A percentile compares a stretch with the other conserved stretches of the same genome.
Evolutionary conservation across 2,113 vertebrate species (phyloP).

Genomic region (Platycercus adscitus): DNA sequence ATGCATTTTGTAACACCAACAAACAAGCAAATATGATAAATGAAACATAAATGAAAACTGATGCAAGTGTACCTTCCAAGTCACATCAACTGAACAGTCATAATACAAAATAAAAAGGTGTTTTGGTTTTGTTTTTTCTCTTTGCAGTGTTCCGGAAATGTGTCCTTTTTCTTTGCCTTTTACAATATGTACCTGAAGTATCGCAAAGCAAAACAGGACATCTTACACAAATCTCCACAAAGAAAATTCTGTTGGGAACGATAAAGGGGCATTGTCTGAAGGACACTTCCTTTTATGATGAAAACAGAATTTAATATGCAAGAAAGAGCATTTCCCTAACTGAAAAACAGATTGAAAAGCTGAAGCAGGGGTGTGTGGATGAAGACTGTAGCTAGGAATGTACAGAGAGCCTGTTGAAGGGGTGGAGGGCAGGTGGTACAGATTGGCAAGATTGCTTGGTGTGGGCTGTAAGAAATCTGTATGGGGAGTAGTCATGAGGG

Average conservation of each 20-base stretch:
- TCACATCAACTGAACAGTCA: neutral
- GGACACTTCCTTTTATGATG: slow-evolving; percentile 7
- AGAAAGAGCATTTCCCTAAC: slow-evolving; percentile 28
- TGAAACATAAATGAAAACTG: neutral
- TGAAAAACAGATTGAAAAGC: slow-evolving; percentile 57
- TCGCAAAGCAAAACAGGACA: neutral
- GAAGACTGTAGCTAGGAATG: slow-evolving; percentile 48
- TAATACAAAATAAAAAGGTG: neutral
- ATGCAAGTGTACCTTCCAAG: neutral
- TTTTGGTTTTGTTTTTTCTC: neutral
- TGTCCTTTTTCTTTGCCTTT: neutral
- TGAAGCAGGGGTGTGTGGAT: slow-evolving; percentile 57
- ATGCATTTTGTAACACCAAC: neutral
- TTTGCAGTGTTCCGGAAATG: neutral
- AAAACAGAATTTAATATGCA: slow-evolving; percentile 13
- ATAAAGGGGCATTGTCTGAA: neutral
- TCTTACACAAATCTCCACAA: neutral
- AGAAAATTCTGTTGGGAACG: neutral
- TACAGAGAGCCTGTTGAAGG: slow-evolving; percentile 65
- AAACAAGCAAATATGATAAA: neutral
- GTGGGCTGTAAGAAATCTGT: slow-evolving; percentile 57
- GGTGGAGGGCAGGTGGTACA: slow-evolving; percentile 69
- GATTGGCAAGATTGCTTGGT: slow-evolving; percentile 44
- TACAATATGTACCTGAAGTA: neutral
- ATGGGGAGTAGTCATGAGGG: slow-evolving; percentile 16